These are phyloP conservation scores for Endotricha flammealis DNA, from an alignment of 2,888 invertebrate genomes.

Conservation along the genomic window DNA sequence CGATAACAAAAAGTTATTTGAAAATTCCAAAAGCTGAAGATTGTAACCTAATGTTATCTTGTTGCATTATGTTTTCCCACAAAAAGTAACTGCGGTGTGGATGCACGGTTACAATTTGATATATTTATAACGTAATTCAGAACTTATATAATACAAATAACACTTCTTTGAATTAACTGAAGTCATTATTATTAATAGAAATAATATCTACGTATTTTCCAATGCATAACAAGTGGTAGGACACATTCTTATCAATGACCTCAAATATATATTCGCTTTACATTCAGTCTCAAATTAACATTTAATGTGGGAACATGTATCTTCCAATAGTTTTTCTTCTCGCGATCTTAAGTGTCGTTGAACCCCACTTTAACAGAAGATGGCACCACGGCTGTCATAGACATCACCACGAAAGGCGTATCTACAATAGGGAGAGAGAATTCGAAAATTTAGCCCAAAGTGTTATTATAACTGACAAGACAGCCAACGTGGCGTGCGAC, in stretches of 20 bases:
- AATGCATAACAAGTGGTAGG: not conserved
- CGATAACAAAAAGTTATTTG: no score
- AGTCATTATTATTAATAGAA: not conserved
- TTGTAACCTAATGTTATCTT: no score
- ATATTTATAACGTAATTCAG: no score
- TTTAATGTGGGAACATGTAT: not conserved
- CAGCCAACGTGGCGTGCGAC: not conserved
- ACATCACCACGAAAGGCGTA: not conserved
- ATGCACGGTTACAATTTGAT: no score
- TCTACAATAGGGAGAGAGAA: not conserved
- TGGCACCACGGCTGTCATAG: not conserved
- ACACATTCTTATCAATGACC: not conserved
- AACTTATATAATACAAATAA: no score
- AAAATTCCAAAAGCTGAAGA: no score
- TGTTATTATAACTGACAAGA: not conserved
- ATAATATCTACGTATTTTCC: not conserved
- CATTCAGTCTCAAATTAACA: not conserved
- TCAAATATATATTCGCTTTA: not conserved
- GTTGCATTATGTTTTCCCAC: no score
- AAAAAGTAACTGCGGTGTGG: no score
- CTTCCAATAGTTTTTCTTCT: not conserved
- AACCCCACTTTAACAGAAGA: not conserved
- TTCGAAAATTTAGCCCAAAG: not conserved
- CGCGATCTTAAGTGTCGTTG: not conserved
- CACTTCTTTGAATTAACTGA: no score